Evolutionary conservation across 2,797 vertebrate genomes (phyloP).

Genomic region (Megalops cyprinoides): DNA sequence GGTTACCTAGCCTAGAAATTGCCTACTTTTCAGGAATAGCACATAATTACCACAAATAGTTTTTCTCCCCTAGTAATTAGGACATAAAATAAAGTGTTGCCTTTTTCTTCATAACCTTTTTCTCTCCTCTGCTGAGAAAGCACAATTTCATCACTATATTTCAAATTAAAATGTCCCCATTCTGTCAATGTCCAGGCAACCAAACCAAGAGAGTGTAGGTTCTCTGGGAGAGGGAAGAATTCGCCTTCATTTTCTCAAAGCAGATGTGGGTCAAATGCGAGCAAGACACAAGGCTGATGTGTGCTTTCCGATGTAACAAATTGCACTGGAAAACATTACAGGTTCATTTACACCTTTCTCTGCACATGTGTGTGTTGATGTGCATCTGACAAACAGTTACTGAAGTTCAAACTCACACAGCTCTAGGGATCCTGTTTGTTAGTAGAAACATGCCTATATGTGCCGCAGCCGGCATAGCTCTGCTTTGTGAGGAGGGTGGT

Average conservation of each 20-base stretch:
- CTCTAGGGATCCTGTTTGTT: not conserved
- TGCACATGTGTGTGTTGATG: conserved; percentile 24
- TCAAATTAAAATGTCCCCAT: conserved; percentile 77
- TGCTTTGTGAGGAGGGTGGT: not conserved
- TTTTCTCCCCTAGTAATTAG: conserved; percentile 68
- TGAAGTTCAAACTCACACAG: not conserved
- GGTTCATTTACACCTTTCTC: conserved; percentile 49
- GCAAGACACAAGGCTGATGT: conserved; percentile 45
- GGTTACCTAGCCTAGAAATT: conserved; percentile 26
- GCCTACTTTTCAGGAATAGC: conserved; percentile 37
- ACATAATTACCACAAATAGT: conserved; percentile 34
- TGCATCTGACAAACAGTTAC: not conserved
- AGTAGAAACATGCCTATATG: not conserved
- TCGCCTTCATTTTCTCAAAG: conserved; percentile 43
- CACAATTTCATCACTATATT: conserved; percentile 72
- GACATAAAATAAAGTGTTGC: conserved; percentile 64
- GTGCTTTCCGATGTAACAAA: conserved; percentile 47
- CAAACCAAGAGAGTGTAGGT: conserved; percentile 59
- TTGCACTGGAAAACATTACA: conserved; percentile 39
- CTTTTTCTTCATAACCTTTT: conserved; percentile 65
- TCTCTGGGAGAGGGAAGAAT: conserved; percentile 59
- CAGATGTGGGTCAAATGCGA: conserved; percentile 65
- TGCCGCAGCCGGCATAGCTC: too few species aligned
- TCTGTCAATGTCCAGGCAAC: conserved; percentile 69
- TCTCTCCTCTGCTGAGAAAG: conserved; percentile 73